Evolutionary conservation across 92 coral and sea anemone species (phyloP), one percentile per base, ranked within the genome.

Genomic region (Heteractis magnifica): DNA sequence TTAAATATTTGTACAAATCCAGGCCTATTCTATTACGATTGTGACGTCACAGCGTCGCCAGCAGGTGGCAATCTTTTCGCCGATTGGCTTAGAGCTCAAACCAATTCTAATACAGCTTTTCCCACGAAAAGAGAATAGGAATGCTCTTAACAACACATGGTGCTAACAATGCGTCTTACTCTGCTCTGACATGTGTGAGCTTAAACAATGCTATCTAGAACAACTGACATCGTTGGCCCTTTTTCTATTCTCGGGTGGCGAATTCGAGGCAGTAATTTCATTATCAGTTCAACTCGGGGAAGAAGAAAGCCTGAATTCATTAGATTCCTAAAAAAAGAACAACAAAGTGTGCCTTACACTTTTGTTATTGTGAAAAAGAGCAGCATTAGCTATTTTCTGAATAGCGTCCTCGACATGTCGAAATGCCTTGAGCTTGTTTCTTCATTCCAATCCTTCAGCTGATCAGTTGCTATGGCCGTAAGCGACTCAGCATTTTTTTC

Each of bases 61-160:
- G 49, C 92, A 89, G 92, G 92, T 89, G 92, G 92, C 86, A n/a
- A 23, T 16, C 51, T 77, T 14, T 51, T 6, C 6, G 26, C 87
- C 82, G 89, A 89, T 89, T 89, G 92, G 92, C 64, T 76, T 56
- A 48, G 23, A 72, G 52, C 44, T 85, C 81, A 87, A 64, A 80
- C 86, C 84, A 82, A 89, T 73, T 80, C 56, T 87, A 76, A 81
- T 68, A 84, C 11, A 84, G 90, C 90, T 60, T 75, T 92, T 92
- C 95, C 95, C 95, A 92, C 95, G 95, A 86, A 78, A 81, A 68
- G 73, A 82, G 78, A 82, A 83, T 83, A 87, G 81, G 80, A 88
- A 77, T 77, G 90, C 83, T 78, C 88, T 88, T 62, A 71, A 84
- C 77, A 80, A 90, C 95, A 92, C 95, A 89, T 92, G 95, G 95